Evolutionary conservation across 2,888 invertebrate genomes (phyloP), one percentile per base, ranked within the genome.

Genomic region (Epinotia brunnichana): DNA sequence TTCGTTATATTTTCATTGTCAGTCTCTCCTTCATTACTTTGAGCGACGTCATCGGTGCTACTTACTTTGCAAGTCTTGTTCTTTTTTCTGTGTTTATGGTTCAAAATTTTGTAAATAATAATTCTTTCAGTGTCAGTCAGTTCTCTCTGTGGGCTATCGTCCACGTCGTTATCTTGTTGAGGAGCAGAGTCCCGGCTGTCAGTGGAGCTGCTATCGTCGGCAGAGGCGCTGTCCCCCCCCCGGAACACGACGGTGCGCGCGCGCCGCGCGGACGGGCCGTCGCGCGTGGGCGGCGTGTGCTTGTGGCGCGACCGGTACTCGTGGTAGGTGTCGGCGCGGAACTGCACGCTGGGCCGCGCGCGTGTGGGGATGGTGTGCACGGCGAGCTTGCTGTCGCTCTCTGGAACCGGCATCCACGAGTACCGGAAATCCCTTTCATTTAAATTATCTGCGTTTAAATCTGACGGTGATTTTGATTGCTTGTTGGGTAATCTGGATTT

Each of bases 361-460:
- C 81, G 80, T 10, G 85, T 89, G 1, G 91, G 89, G 77, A 92
- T 87, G 2, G 90, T 86, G 75, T 92, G 93, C 13, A 91, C 83
- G 11, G 88, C 89, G 1, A 91, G 83, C 66, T 83, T 88, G 2
- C 82, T 81, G 67, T 92, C 91, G 61, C 87, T 81, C n/a, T 92
- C 92, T 0, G 92, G 93, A 0, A 92, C 90, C 5, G 92, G 92
- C 90, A 92, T 89, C 92, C 92, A 93, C 10, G 92, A 91, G 75
- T 92, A 93, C 76, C 90, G 86, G 59, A 88, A 85, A 74, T 90
- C 87, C 69, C 80, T 82, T 24, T 74, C 77, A 29, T 82, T 80
- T 57, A 82, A 80, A 21, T 81, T 77, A 7, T 78, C 77, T 9
- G 74, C 48, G 53, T 79, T 78, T 7, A 39, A 73, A 73, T 77